These are phyloP conservation scores for Morone saxatilis DNA, from an alignment of 2,113 vertebrate species.

Conservation along the genomic window DNA sequence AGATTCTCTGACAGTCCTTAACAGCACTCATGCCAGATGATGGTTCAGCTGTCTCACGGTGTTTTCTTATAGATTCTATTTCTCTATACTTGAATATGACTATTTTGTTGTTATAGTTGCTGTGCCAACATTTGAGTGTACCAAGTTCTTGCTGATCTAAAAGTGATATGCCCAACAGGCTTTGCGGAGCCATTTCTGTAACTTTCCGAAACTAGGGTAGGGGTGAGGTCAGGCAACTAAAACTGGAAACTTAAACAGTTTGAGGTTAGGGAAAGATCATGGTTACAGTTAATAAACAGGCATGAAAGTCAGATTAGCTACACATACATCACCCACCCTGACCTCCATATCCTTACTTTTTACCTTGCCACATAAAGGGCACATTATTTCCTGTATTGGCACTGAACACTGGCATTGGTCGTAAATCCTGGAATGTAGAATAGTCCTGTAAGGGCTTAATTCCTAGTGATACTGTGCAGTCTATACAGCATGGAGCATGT, in stretches of 20 bases:
- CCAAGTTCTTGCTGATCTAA: neutral
- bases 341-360: neutral
- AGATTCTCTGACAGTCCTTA: neutral
- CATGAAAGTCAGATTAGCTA: no score
- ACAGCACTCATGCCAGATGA: constrained; percentile 6
- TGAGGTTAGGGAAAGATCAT: no score
- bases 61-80: neutral
- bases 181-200: neutral
- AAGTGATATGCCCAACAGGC: no score
- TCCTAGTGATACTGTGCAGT: neutral
- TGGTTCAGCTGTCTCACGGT: neutral
- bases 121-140: neutral
- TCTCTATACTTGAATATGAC: neutral
- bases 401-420: neutral
- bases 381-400: neutral
- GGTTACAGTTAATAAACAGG: no score
- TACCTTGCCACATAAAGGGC: neutral
- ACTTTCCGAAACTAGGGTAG: neutral
- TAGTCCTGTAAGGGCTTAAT: neutral
- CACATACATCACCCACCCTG: neutral
- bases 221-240: no score
- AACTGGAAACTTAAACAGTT: no score
- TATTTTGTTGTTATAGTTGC: neutral
- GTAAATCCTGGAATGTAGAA: neutral
- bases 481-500: neutral